These are phyloP conservation scores for Iphiclides podalirius DNA, from an alignment of 2,888 invertebrate genomes.

Conservation along the genomic window DNA sequence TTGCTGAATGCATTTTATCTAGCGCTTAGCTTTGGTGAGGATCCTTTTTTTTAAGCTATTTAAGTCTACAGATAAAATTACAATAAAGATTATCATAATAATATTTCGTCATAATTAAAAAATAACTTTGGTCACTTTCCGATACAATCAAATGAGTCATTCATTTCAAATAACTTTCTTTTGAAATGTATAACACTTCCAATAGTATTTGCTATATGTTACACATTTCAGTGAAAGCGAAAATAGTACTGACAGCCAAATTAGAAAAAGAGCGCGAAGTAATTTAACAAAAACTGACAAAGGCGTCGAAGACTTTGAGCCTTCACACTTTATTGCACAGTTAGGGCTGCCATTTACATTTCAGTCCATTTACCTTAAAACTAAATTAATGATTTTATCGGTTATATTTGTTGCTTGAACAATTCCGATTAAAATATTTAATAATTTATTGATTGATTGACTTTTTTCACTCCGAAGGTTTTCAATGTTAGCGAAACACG, in stretches of 20 bases:
- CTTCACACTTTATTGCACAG: slow-evolving; percentile 3
- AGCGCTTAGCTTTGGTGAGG: too few species aligned
- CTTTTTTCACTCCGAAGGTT: too few species aligned
- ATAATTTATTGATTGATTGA: too few species aligned
- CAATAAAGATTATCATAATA: too few species aligned
- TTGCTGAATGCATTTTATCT: not conserved
- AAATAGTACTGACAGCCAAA: slow-evolving; percentile 45
- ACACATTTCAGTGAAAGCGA: slow-evolving; percentile 66
- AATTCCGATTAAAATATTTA: too few species aligned
- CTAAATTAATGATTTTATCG: too few species aligned
- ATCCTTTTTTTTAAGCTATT: too few species aligned
- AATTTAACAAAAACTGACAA: slow-evolving; percentile 33
- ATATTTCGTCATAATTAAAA: too few species aligned
- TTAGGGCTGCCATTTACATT: slow-evolving; percentile 14
- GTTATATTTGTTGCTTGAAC: too few species aligned
- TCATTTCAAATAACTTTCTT: slow-evolving; percentile 27
- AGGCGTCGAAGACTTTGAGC: slow-evolving; percentile 21
- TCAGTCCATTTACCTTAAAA: not conserved
- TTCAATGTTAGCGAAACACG: too few species aligned
- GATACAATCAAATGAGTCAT: slow-evolving; percentile 13
- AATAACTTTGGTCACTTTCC: too few species aligned
- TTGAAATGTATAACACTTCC: slow-evolving; percentile 4
- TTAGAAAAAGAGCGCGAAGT: slow-evolving; percentile 35
- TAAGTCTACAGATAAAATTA: too few species aligned
- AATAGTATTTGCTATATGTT: slow-evolving; percentile 33